phyloP scores from a whole-genome alignment of 1,140 invertebrate genomes.

The Anastrepha ludens region DNA sequence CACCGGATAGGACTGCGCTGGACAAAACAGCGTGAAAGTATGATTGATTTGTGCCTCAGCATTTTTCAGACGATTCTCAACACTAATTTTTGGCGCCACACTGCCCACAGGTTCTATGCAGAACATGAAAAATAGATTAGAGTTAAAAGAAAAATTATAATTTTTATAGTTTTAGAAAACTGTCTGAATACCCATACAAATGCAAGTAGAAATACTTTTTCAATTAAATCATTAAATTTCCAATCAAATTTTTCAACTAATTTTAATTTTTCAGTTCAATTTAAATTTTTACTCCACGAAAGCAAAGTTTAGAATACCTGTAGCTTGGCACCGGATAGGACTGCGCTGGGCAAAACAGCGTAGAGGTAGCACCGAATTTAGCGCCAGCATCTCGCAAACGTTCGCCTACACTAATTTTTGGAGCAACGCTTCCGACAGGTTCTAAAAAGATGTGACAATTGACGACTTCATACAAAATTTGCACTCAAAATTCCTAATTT shows the following conservation, averaged over 20 bases:
- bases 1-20: constrained; percentile 79
- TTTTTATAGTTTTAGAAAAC: constrained; percentile 66
- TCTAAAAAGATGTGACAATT: constrained; percentile 54
- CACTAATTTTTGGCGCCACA: constrained; percentile 80
- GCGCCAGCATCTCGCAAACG: constrained; percentile 75
- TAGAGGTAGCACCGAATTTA: constrained; percentile 60
- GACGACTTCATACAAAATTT: no score
- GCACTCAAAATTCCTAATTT: no score
- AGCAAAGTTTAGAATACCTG: constrained; percentile 75
- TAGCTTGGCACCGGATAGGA: constrained; percentile 80
- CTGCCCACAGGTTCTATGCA: constrained; percentile 83
- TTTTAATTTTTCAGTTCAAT: no score
- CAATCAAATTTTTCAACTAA: no score
- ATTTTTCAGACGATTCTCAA: constrained; percentile 78
- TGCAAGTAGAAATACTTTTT: no score
- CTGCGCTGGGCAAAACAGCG: constrained; percentile 81
- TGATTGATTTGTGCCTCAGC: constrained; percentile 68
- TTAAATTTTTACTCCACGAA: constrained; percentile 3
- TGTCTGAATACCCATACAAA: constrained; percentile 75
- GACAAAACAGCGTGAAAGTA: constrained; percentile 77
- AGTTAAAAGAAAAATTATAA: neutral
- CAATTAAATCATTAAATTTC: no score
- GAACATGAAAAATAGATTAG: neutral
- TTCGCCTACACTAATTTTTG: constrained; percentile 79
- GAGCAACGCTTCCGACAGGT: constrained; percentile 82